Evolutionary conservation across 2,888 invertebrate species (phyloP).

Genomic region (Ophioninae sp.): DNA sequence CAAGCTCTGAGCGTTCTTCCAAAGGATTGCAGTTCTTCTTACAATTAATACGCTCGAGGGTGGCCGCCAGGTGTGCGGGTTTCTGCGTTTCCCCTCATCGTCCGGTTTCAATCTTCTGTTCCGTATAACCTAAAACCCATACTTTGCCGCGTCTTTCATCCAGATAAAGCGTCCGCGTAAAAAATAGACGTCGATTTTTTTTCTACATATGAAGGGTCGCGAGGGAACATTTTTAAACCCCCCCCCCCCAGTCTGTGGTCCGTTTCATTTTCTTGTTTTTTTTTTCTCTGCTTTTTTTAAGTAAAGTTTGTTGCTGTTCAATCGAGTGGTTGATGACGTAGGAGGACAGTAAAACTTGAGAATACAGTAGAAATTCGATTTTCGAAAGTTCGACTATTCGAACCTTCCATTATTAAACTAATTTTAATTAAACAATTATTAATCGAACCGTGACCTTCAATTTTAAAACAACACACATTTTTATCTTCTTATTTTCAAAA

Average conservation of each 20-base stretch:
- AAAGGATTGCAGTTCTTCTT: slow-evolving; percentile 38
- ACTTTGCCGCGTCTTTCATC: slow-evolving; percentile 16
- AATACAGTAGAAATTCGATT: not conserved
- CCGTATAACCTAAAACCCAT: slow-evolving; percentile 21
- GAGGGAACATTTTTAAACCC: not conserved
- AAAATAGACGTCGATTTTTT: slow-evolving; percentile 10
- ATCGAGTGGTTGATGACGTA: not conserved
- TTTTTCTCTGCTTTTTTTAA: not conserved
- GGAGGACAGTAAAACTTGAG: not conserved
- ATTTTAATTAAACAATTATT: too few species aligned
- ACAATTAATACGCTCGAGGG: slow-evolving; percentile 29
- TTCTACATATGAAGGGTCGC: not conserved
- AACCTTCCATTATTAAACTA: too few species aligned
- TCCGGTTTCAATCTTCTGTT: slow-evolving; percentile 45
- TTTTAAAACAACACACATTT: too few species aligned
- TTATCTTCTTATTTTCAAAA: too few species aligned
- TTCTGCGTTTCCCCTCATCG: slow-evolving; percentile 38
- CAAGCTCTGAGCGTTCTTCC: not conserved
- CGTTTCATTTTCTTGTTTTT: not conserved
- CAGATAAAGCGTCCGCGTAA: slow-evolving; percentile 1
- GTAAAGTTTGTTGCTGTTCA: not conserved
- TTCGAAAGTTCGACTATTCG: too few species aligned
- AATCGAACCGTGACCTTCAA: too few species aligned
- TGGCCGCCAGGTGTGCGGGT: slow-evolving; percentile 48
- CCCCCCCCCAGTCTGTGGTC: not conserved